These are phyloP conservation scores for Saguinus imperator DNA, from an alignment of 2,113 vertebrate genomes.

Conservation along the genomic window DNA sequence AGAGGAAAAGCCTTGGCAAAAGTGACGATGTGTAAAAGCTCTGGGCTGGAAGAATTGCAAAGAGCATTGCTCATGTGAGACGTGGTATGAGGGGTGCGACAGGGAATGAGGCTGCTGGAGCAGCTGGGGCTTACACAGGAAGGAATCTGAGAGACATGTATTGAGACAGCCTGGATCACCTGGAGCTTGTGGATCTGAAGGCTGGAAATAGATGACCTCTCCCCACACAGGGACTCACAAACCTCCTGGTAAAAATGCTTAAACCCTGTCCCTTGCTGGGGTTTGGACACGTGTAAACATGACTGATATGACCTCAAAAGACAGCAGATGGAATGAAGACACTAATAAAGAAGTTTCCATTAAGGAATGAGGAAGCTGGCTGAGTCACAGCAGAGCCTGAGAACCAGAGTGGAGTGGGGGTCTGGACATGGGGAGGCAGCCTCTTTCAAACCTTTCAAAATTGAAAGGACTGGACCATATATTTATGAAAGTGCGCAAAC, in stretches of 20 bases:
- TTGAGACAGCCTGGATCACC: neutral
- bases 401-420: neutral
- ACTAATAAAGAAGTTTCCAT: neutral
- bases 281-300: neutral
- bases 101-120: accelerated
- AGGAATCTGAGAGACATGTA: neutral
- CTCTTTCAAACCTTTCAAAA: neutral
- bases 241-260: neutral
- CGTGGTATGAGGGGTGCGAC: accelerated
- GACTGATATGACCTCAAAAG: neutral
- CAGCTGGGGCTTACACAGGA: neutral
- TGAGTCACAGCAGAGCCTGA: neutral
- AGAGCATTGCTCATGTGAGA: neutral
- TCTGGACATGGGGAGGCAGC: accelerated
- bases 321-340: neutral
- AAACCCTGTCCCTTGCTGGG: neutral
- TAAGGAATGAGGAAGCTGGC: neutral
- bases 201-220: neutral
- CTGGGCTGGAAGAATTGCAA: neutral
- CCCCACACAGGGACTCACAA: neutral
- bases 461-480: neutral
- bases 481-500: too few relatives aligned
- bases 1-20: neutral
- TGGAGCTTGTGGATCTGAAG: neutral
- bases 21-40: neutral